Evolutionary conservation across 2,888 invertebrate genomes (phyloP), one percentile per base, ranked within the genome.

Genomic region (Euclidia mi): DNA sequence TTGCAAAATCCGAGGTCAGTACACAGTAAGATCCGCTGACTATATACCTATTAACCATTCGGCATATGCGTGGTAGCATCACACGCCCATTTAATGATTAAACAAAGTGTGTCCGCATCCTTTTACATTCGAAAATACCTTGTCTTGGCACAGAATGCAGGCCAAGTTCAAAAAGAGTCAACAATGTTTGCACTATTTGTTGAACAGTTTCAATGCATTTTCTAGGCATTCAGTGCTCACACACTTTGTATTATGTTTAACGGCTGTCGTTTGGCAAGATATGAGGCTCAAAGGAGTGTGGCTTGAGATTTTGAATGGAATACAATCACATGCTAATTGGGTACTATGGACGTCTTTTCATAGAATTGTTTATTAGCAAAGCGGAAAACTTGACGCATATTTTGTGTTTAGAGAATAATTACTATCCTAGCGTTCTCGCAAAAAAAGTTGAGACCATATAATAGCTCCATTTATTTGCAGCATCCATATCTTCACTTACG

Each of bases 1-100:
- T 80, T 80, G 70, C 73, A 68, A 71, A 79, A 80, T 55, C 40
- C 74, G 65, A 76, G 79, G 73, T 68, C 68, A 42, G 50, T 53
- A 50, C 48, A 43, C 50, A 56, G 45, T 18, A 28, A 56, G 62
- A 63, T 68, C 62, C 58, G 56, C 58, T 49, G 59, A 61, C 46
- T 40, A 18, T 45, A 47, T 50, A 64, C 6, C 20, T 55, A 52
- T 53, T 56, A 50, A 31, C 44, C 53, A 44, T 52, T 31, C 40
- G 32, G 51, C 60, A 43, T 55, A 56, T 58, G 51, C 57, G 51
- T 35, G 56, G 45, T 51, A 56, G 56, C 44, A 46, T 42, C 44
- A 38, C 38, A 43, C 42, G 31, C 32, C 37, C 50, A 44, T 53
- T 62, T 65, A 52, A 50, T 62, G 46, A 49, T 45, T 56, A 61